Conservation (phyloP, 2,888 invertebrate species). For the Machimus rusticus region DNA sequence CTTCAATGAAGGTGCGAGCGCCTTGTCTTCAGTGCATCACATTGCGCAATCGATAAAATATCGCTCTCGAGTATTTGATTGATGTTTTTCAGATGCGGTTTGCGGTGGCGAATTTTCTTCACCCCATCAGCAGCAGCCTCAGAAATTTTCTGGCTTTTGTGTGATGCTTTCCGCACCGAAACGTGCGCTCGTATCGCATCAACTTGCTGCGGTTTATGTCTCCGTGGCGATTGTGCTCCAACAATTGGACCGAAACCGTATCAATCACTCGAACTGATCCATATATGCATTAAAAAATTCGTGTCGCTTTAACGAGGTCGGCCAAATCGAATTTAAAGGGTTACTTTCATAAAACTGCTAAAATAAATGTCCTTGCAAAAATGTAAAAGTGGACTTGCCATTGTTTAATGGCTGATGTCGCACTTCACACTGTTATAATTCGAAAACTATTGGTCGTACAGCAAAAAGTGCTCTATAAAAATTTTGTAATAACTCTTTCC, state of each 20-base stretch:
- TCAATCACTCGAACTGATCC: neutral
- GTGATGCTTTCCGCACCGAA: neutral
- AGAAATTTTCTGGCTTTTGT: neutral
- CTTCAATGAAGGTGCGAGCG: neutral
- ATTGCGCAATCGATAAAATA: neutral
- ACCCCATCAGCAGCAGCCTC: neutral
- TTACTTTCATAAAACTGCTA: neutral
- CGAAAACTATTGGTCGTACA: too few relatives aligned
- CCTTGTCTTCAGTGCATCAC: neutral
- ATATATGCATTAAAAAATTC: neutral
- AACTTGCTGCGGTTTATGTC: neutral
- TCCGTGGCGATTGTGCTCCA: neutral
- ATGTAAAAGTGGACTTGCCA: too few relatives aligned
- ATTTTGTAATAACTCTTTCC: too few relatives aligned
- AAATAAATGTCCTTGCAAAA: too few relatives aligned
- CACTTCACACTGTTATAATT: too few relatives aligned
- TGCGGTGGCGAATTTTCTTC: neutral
- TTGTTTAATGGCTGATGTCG: too few relatives aligned
- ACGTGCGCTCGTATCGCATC: neutral
- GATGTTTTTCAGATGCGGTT: slow-evolving; percentile 3
- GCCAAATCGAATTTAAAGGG: neutral
- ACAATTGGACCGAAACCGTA: neutral
- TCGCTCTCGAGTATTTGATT: neutral
- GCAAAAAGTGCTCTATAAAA: too few relatives aligned
- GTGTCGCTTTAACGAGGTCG: neutral